These are phyloP conservation scores for Bombus huntii DNA, from an alignment of 1,140 invertebrate genomes.

Conservation along the genomic window DNA sequence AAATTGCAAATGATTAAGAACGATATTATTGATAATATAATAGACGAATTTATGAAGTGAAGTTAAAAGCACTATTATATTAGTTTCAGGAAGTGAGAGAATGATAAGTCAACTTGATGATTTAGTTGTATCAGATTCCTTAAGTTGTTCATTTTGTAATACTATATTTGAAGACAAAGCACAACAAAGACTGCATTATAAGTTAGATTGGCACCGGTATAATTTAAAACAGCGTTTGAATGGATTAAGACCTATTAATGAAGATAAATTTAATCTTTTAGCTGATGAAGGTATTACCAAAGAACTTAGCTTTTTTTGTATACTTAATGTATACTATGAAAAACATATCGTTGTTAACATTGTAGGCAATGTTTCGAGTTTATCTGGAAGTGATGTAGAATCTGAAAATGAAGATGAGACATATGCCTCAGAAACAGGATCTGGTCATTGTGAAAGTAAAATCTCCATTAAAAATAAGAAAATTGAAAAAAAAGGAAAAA, in stretches of 20 bases:
- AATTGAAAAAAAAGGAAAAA: constrained; percentile 60
- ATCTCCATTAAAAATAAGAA: constrained; percentile 55
- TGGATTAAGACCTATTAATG: constrained; percentile 83
- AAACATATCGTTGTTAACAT: constrained; percentile 22
- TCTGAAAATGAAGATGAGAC: constrained; percentile 83
- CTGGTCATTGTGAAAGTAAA: constrained; percentile 59
- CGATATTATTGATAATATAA: neutral
- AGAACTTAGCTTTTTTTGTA: neutral
- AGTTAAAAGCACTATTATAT: neutral
- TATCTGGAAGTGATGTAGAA: constrained; percentile 89
- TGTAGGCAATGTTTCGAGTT: constrained; percentile 88
- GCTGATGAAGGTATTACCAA: constrained; percentile 74
- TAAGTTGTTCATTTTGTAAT: constrained; percentile 84
- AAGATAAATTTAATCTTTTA: constrained; percentile 83
- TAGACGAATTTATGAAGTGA: neutral
- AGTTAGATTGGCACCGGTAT: constrained; percentile 89
- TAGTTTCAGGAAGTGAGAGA: constrained; percentile 73
- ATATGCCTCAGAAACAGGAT: constrained; percentile 82
- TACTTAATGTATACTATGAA: neutral
- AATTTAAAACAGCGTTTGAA: constrained; percentile 87
- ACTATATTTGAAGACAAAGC: constrained; percentile 81
- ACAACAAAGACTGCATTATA: constrained; percentile 85
- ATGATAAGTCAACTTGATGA: constrained; percentile 74
- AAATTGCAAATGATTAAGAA: neutral
- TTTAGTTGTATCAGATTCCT: constrained; percentile 80